A percentile compares a stretch with the other conserved stretches of the same genome.
Evolutionary conservation across 2,888 invertebrate species (phyloP).

Genomic region (Tetragnatha montana): DNA sequence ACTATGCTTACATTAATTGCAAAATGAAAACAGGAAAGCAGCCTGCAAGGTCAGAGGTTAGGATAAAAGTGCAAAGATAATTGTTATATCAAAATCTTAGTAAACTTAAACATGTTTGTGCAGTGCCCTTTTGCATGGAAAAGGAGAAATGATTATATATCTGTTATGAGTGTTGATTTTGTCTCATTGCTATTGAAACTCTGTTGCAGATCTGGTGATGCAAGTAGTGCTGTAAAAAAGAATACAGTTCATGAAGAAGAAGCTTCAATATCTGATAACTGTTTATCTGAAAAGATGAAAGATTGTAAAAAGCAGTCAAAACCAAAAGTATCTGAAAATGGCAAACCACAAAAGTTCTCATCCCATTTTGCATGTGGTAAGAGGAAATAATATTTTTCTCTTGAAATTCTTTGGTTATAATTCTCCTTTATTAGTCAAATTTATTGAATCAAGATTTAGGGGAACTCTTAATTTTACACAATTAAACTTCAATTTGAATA

Average conservation of each 20-base stretch:
- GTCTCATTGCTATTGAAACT: neutral
- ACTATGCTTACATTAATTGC: too few relatives aligned
- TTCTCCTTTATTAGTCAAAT: too few relatives aligned
- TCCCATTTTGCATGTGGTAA: constrained; percentile 38
- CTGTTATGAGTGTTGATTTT: neutral
- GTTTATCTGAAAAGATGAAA: constrained; percentile 58
- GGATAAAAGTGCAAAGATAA: too few relatives aligned
- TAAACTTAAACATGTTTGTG: neutral
- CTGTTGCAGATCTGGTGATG: constrained; percentile 29
- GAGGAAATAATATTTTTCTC: neutral
- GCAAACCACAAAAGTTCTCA: constrained; percentile 28
- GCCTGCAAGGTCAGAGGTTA: too few relatives aligned
- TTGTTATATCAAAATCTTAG: too few relatives aligned
- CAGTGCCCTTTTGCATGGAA: neutral
- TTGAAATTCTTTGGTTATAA: too few relatives aligned
- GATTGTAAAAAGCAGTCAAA: constrained; percentile 18
- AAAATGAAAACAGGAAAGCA: too few relatives aligned
- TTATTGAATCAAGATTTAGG: too few relatives aligned
- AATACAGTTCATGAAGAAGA: constrained; percentile 20
- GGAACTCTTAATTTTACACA: too few relatives aligned
- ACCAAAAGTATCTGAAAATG: neutral
- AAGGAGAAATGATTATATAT: neutral
- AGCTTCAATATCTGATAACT: constrained; percentile 56
- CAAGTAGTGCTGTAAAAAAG: constrained; percentile 31
- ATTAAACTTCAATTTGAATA: neutral